Evolutionary conservation across 2,113 vertebrate genomes (phyloP), one percentile per base, ranked within the genome.

Genomic region (Lasiurus cinereus): DNA sequence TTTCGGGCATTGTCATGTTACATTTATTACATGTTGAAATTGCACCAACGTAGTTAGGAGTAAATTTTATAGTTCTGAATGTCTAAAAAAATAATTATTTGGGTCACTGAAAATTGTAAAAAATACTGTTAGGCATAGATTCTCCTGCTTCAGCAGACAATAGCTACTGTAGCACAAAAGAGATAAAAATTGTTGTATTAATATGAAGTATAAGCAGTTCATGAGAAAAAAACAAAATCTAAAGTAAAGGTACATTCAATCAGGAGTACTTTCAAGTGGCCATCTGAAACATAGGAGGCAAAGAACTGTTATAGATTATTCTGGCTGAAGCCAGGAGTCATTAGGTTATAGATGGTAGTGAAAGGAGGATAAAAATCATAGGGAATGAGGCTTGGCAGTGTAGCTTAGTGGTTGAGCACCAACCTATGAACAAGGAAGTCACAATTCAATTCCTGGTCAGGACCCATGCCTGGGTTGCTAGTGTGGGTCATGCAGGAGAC

Each of bases 71-170:
- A 50, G 29, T 16, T 91, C 11, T 83, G 13, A 86, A 69, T 72
- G 83, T 64, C 31, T 14, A 90, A 90, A 87, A 24, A 94, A 85
- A 62, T 54, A n/a, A 54, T 66, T 80, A 4, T 67, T 80, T 94
- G 33, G 64, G 46, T 50, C 90, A 3, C 6, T 80, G 29, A 66
- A 64, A 91, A 33, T 36, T 76, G 6, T n/a, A 46, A 39, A 39
- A 18, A 56, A 11, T 72, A 43, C 8, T 19, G 1, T 29, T 66
- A 10, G 3, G 43, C 76, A 82, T 59, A 89, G 72, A 73, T 85
- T 93, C 14, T 18, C 31, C 18, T 59, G 4, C 12, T 67, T 24
- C 1, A 87, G 56, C 15, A 54, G 43, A 66, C 1, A 48, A 54
- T 77, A 94, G 59, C 31, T n/a, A 24, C 33, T 48, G 31, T 31